Evolutionary conservation across 1,140 invertebrate genomes (phyloP).

Genomic region (Scaptomyza hsui): DNA sequence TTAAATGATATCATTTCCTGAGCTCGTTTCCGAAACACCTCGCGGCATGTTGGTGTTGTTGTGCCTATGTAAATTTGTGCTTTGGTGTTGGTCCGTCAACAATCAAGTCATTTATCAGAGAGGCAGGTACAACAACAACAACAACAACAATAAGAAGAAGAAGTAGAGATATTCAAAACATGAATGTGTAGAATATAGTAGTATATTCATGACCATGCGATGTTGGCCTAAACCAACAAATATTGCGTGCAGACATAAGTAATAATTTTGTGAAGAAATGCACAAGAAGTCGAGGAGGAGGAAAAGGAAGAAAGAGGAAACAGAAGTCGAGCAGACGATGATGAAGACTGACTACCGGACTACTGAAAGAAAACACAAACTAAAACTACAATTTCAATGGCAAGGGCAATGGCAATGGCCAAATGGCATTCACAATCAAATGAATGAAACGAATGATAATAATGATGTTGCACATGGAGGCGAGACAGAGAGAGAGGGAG

Average conservation of each 20-base stretch:
- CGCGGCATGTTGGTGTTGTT: constrained; percentile 24
- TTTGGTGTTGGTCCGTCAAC: constrained; percentile 25
- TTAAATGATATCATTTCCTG: constrained; percentile 68
- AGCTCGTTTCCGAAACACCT: constrained; percentile 46
- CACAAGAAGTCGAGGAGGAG: constrained; percentile 8
- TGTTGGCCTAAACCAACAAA: constrained; percentile 59
- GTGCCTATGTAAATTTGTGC: constrained; percentile 56
- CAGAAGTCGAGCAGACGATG: constrained; percentile 71
- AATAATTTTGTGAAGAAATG: constrained; percentile 55
- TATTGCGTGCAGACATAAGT: constrained; percentile 71
- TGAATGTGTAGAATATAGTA: constrained; percentile 26
- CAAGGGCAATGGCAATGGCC: constrained; percentile 13
- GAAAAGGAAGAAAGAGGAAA: constrained; percentile 44
- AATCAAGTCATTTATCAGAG: constrained; percentile 65
- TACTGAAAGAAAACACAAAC: background rate
- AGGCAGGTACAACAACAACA: background rate
- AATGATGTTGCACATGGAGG: constrained; percentile 26
- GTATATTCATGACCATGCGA: constrained; percentile 49
- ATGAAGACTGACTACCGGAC: constrained; percentile 37
- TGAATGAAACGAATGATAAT: constrained; percentile 26
- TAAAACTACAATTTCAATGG: background rate
- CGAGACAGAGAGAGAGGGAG: background rate
- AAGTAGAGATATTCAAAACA: constrained; percentile 64
- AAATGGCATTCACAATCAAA: constrained; percentile 15
- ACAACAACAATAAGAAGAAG: too few relatives aligned